phyloP scores from a whole-genome alignment of 2,797 vertebrate genomes.

The Clarias pachynema region DNA sequence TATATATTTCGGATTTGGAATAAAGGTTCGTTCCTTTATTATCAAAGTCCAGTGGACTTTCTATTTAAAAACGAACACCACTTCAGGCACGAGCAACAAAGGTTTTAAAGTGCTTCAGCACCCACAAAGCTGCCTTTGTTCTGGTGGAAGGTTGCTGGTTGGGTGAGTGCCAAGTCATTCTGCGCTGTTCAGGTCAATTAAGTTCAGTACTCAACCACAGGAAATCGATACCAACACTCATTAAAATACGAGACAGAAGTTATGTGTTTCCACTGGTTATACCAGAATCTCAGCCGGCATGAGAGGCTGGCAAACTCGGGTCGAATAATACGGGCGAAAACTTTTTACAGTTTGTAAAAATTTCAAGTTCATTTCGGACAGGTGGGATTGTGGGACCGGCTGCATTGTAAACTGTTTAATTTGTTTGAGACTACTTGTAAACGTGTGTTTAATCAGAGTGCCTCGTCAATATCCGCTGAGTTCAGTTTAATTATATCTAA shows the following conservation, averaged over 20 bases:
- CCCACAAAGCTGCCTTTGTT: constrained; percentile 78
- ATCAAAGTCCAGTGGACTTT: not conserved
- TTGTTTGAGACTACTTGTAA: constrained; percentile 72
- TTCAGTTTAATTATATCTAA: constrained; percentile 74
- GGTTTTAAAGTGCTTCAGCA: constrained; percentile 69
- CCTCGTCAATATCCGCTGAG: constrained; percentile 67
- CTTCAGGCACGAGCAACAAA: constrained; percentile 78
- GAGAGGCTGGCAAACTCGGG: constrained; percentile 72
- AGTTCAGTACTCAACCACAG: constrained; percentile 76
- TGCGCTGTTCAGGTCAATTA: constrained; percentile 83
- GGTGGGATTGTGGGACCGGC: not conserved
- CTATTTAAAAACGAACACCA: constrained; percentile 70
- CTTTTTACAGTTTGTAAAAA: not conserved
- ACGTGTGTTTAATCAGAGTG: constrained; percentile 78
- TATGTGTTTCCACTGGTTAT: constrained; percentile 71
- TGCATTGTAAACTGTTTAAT: constrained; percentile 61
- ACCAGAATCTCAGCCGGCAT: constrained; percentile 60
- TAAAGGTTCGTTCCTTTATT: not conserved
- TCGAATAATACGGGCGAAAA: constrained; percentile 56
- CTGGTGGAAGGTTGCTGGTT: constrained; percentile 64
- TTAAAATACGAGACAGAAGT: constrained; percentile 73
- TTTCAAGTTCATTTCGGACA: not conserved
- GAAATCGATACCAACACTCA: constrained; percentile 81
- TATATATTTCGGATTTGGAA: not conserved
- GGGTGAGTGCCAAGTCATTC: constrained; percentile 78